Conservation (phyloP, 2,888 invertebrate genomes). For the Phortica magna region DNA sequence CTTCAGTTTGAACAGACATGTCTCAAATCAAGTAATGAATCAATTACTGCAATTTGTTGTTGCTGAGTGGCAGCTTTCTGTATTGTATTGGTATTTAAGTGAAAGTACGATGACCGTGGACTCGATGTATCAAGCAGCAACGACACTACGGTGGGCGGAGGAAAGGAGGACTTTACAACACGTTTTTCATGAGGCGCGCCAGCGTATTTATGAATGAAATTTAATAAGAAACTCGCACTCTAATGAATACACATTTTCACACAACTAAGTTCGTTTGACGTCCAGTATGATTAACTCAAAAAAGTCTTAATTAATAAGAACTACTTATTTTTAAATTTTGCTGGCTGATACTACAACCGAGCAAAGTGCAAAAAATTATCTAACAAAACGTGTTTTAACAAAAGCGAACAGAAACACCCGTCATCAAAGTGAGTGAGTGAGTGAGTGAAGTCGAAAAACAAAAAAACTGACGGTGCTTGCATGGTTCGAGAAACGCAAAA, state of each 20-base stretch:
- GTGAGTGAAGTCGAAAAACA: no score
- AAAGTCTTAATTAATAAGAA: constrained; percentile 35
- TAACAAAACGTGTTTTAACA: no score
- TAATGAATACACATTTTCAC: constrained; percentile 51
- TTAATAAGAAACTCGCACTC: constrained; percentile 60
- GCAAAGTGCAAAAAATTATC: constrained; percentile 47
- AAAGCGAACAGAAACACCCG: no score
- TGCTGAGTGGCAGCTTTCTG: background rate
- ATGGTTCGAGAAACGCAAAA: no score
- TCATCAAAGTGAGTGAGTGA: no score
- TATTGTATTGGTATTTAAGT: constrained; percentile 41
- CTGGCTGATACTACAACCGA: constrained; percentile 69
- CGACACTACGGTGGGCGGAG: background rate
- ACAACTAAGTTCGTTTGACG: constrained; percentile 58
- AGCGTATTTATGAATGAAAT: constrained; percentile 49
- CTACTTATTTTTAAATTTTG: constrained; percentile 49
- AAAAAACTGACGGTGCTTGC: no score
- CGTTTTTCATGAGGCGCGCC: constrained; percentile 26
- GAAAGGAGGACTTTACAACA: constrained; percentile 23
- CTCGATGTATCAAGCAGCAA: constrained; percentile 21
- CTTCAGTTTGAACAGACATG: constrained; percentile 58
- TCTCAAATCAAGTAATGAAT: constrained; percentile 35
- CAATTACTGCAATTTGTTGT: background rate
- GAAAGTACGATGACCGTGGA: constrained; percentile 56
- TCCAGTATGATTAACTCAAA: constrained; percentile 37